Percentiles rank a stretch among this genome's conserved stretches.
Evolutionary conservation across 1,140 invertebrate species (phyloP).

Genomic region (Eriosoma lanigerum): DNA sequence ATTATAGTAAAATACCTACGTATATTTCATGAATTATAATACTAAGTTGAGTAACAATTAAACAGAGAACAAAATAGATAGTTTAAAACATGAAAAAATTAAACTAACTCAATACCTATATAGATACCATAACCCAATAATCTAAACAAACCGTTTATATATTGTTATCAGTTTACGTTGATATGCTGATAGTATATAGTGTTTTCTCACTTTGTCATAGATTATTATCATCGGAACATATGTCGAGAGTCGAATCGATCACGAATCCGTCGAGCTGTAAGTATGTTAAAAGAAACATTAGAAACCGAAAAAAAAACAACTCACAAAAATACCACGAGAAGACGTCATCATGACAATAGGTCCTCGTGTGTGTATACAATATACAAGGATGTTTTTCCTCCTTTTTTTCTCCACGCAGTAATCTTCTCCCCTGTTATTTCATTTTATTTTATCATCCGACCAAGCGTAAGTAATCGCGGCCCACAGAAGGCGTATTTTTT

Average conservation of each 20-base stretch:
- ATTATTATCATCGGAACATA: background rate
- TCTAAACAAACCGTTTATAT: too few relatives aligned
- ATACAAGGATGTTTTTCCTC: conserved; percentile 4
- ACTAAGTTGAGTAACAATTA: too few relatives aligned
- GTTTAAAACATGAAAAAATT: too few relatives aligned
- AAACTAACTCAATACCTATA: too few relatives aligned
- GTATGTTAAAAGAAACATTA: too few relatives aligned
- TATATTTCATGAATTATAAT: too few relatives aligned
- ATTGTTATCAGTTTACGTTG: too few relatives aligned
- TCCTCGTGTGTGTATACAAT: background rate
- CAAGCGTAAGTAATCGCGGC: conserved; percentile 45
- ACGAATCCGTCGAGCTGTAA: background rate
- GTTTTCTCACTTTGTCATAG: background rate
- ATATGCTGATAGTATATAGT: too few relatives aligned
- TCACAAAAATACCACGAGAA: conserved; percentile 6
- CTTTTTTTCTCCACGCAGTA: background rate
- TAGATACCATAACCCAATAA: too few relatives aligned
- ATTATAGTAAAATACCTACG: too few relatives aligned
- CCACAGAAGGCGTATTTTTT: conserved; percentile 45
- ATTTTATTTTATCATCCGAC: conserved; percentile 39
- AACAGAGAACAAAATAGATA: too few relatives aligned
- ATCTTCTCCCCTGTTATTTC: conserved; percentile 37
- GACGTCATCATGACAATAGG: conserved; percentile 37
- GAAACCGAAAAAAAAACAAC: conserved; percentile 15
- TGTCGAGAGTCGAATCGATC: conserved; percentile 48